Evolutionary conservation across 2,113 vertebrate genomes (phyloP), one percentile per base, ranked within the genome.

Genomic region (Tinamus guttatus): DNA sequence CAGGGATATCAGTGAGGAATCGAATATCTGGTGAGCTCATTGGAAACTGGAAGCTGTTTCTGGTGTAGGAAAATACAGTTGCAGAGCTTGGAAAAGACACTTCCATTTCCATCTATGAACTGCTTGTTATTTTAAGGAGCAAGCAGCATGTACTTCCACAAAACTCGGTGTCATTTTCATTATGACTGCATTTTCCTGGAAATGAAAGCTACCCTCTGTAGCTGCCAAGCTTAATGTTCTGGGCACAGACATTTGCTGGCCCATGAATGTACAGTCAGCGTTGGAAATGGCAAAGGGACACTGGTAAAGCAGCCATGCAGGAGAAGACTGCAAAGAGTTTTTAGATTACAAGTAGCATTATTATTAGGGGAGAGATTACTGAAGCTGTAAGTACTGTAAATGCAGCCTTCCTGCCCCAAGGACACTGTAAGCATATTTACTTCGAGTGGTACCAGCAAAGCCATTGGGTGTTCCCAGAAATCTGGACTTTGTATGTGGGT

Each of bases 1-100:
- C 52, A 78, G 62, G 43, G 8, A 6, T 63, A 21, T 27, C 13
- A 7, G 43, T 43, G 47, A 49, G 16, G 40, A 43, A 45, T 22
- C 0, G 4, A 64, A 49, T 36, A 4, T 5, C 52, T 13, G 32
- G 0, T 52, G 36, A 69, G 18, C 25, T 76, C 34, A 5, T 56
- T 34, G n/a, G n/a, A n/a, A n/a, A 52, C 96, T 93, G 47, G 71
- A 98, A 98, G 43, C 83, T 97, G 96, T 70, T 99, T 97, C 94
- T 97, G 91, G 75, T 97, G 97, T 56, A 98, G 74, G 93, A 98
- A 98, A 98, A 98, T 36, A 96, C 93, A 24, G 96, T 98, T 90
- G 94, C 98, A 95, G 96, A 98, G 98, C 95, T 98, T 98, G 97
- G 98, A 86, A 98, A 98, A 74, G 96, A 96, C 90, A 97, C 97